phyloP scores from a whole-genome alignment of 2,888 invertebrate species.

The Nemurella pictetii region DNA sequence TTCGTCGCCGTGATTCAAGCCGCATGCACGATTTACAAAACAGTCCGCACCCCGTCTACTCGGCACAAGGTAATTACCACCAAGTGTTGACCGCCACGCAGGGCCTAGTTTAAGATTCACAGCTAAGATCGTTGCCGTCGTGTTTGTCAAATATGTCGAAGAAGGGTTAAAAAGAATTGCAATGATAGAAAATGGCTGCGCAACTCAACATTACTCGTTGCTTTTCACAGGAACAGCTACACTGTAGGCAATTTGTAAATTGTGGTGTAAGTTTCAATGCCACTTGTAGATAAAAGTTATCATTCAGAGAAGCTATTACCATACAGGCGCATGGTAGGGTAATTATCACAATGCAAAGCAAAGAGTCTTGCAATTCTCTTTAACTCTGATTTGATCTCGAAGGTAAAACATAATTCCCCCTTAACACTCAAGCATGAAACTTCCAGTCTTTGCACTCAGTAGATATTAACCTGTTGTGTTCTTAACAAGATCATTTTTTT shows the following conservation, averaged over 20 bases:
- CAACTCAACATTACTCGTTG: too few relatives aligned
- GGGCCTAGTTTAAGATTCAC: neutral
- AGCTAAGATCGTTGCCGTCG: neutral
- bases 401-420: neutral
- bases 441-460: neutral
- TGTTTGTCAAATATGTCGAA: neutral
- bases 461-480: neutral
- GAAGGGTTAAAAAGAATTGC: neutral
- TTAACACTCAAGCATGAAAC: neutral
- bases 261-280: too few relatives aligned
- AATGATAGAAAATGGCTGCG: too few relatives aligned
- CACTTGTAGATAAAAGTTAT: too few relatives aligned
- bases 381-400: too few relatives aligned
- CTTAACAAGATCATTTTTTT: neutral
- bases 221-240: too few relatives aligned
- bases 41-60: slow-evolving; percentile 59
- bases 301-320: too few relatives aligned
- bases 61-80: slow-evolving; percentile 68
- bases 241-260: too few relatives aligned
- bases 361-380: too few relatives aligned
- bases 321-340: too few relatives aligned
- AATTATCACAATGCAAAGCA: too few relatives aligned
- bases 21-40: slow-evolving; percentile 76
- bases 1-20: slow-evolving; percentile 82
- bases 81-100: too few relatives aligned